Percentiles rank a stretch among this genome's conserved stretches.
Conservation (phyloP, 2,797 vertebrate genomes). For the Muraenolepis orangiensis region DNA sequence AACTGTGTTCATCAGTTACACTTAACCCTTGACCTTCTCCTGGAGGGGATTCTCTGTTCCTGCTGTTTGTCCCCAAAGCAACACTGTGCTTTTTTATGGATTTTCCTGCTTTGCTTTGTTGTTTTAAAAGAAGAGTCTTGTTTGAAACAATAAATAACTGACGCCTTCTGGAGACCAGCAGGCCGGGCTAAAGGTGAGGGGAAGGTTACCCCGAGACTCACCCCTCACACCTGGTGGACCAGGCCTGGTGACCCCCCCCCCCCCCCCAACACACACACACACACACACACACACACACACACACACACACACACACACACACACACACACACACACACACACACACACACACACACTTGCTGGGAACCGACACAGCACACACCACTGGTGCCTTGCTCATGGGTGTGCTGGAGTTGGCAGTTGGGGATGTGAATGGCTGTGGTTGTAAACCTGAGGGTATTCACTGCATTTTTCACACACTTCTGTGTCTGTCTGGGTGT, state of each 20-base stretch:
- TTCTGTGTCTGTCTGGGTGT: no score
- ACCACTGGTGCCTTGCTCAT: neutral
- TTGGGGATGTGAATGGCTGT: neutral
- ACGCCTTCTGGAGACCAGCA: neutral
- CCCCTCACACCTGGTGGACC: neutral
- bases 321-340: neutral
- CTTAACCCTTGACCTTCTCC: neutral
- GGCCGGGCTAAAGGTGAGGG: neutral
- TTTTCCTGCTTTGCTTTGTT: neutral
- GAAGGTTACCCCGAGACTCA: neutral
- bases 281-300: no score
- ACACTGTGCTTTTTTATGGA: neutral
- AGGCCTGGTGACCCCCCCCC: neutral
- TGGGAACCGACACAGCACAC: neutral
- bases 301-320: no score
- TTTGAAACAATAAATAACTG: conserved; percentile 1
- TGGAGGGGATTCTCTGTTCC: neutral
- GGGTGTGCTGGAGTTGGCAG: neutral
- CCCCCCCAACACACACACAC: no score
- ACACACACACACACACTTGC: neutral
- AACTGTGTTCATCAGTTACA: neutral
- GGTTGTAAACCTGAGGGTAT: neutral
- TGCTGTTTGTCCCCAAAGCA: neutral
- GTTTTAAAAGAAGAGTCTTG: neutral
- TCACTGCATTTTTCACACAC: neutral